A percentile compares a stretch with the other conserved stretches of the same genome.
Conservation (phyloP, 2,113 vertebrate species). For the Macrotis lagotis region DNA sequence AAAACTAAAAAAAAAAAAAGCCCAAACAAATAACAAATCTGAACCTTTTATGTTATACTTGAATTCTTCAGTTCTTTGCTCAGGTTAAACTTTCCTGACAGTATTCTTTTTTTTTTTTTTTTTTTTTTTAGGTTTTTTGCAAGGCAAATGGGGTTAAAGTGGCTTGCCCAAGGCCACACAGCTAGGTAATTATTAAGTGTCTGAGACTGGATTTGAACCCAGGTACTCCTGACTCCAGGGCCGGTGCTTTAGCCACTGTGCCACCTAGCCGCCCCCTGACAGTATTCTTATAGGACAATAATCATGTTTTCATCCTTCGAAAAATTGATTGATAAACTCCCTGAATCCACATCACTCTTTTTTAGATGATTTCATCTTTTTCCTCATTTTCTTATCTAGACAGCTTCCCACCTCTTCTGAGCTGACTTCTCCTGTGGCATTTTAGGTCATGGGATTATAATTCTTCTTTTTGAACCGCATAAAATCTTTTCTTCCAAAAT, state of each 20-base stretch:
- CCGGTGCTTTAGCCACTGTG: too few species aligned
- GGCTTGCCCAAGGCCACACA: too few species aligned
- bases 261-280: too few species aligned
- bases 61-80: not conserved
- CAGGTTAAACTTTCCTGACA: not conserved
- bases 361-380: not conserved
- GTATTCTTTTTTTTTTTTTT: too few species aligned
- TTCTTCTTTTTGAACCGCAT: not conserved
- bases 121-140: too few species aligned
- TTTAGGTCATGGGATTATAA: not conserved
- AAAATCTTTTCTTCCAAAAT: not conserved
- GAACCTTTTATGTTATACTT: not conserved
- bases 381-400: not conserved
- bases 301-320: not conserved
- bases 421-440: not conserved
- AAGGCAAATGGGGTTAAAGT: too few species aligned
- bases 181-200: too few species aligned
- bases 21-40: not conserved
- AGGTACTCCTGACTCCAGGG: too few species aligned
- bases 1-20: not conserved
- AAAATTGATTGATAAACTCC: not conserved
- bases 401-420: not conserved
- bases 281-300: not conserved
- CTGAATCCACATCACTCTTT: not conserved
- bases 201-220: too few species aligned